Conservation (phyloP, 1,140 invertebrate genomes). For the Tribolium madens region DNA sequence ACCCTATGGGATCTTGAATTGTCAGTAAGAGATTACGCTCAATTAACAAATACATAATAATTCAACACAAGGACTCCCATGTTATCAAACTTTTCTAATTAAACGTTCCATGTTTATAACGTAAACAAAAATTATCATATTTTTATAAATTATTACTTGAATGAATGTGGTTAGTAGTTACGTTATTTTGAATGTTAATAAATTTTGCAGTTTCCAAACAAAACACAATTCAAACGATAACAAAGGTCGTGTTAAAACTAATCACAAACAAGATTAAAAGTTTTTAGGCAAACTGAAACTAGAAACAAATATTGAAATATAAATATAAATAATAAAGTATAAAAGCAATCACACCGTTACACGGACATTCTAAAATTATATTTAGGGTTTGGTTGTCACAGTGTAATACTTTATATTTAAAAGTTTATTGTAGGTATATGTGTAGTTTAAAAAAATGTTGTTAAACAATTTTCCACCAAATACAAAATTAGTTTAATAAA, state of each 20-base stretch:
- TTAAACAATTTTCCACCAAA: no score
- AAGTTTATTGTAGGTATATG: no score
- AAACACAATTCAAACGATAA: background rate
- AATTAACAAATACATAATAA: background rate
- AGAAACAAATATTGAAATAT: slow-evolving; percentile 12
- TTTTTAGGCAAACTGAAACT: background rate
- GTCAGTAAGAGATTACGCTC: background rate
- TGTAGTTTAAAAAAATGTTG: no score
- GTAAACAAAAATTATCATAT: no score
- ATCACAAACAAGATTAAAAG: background rate
- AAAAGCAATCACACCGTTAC: background rate
- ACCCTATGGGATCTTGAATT: background rate
- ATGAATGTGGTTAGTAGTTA: no score
- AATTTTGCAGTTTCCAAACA: background rate
- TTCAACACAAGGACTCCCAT: background rate
- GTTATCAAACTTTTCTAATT: background rate
- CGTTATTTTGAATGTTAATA: no score
- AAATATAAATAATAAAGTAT: slow-evolving; percentile 9
- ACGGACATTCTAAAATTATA: background rate
- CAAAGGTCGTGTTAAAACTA: slow-evolving; percentile 1
- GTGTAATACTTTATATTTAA: background rate
- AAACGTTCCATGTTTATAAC: no score
- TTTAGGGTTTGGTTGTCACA: background rate
- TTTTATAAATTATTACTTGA: no score
- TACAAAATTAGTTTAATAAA: no score